phyloP scores from a whole-genome alignment of 2,113 vertebrate species.

The Menidia beryllina region DNA sequence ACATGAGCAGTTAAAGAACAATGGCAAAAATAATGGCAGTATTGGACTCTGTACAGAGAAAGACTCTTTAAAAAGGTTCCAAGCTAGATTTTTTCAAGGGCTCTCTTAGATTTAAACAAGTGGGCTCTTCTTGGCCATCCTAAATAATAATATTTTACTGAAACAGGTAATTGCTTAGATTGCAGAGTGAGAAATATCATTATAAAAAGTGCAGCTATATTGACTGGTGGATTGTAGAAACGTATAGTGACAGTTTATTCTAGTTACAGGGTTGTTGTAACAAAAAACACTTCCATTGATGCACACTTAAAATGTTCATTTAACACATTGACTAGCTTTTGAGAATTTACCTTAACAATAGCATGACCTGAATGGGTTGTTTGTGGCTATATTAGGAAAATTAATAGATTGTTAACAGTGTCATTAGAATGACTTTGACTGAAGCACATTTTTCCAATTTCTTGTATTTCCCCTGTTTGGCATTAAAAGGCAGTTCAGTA shows the following conservation, averaged over 20 bases:
- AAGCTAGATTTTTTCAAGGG: background rate
- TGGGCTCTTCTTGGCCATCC: background rate
- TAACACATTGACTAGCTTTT: conserved; percentile 27
- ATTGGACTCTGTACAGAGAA: conserved; percentile 22
- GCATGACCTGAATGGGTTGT: conserved; percentile 25
- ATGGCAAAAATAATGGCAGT: conserved; percentile 26
- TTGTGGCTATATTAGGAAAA: conserved; percentile 48
- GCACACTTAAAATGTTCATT: conserved; percentile 5
- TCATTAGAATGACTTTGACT: conserved; percentile 50
- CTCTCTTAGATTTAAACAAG: background rate
- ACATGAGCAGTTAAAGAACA: conserved; percentile 46
- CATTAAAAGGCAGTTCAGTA: conserved; percentile 61
- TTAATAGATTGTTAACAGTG: conserved; percentile 49
- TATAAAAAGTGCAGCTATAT: too few relatives aligned
- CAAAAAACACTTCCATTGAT: background rate
- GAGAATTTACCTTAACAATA: conserved; percentile 20
- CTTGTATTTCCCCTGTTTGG: conserved; percentile 19
- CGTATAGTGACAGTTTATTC: background rate
- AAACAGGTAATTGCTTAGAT: background rate
- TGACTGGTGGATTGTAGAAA: background rate
- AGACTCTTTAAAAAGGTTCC: conserved; percentile 14
- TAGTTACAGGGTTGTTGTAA: background rate
- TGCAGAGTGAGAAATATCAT: background rate
- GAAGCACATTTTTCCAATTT: conserved; percentile 59
- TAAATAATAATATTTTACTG: too few relatives aligned